These are phyloP conservation scores for Drosophila phalerata DNA, from an alignment of 2,888 invertebrate species.

Conservation along the genomic window DNA sequence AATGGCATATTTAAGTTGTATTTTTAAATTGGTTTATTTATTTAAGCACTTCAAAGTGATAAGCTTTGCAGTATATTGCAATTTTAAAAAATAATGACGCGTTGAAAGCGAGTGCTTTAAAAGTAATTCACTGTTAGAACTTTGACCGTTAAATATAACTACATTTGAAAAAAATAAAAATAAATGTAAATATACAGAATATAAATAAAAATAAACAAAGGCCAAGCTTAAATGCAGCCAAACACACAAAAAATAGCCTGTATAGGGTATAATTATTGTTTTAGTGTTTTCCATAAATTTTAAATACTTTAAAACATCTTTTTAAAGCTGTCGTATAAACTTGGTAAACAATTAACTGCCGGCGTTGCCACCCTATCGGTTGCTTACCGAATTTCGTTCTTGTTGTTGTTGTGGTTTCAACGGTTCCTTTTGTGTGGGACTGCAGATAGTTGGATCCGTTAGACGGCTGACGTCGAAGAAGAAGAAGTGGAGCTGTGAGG, in stretches of 20 bases:
- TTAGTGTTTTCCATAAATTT: too few relatives aligned
- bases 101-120: not conserved
- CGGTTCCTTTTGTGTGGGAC: slow-evolving; percentile 1
- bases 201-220: not conserved
- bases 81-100: not conserved
- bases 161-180: not conserved
- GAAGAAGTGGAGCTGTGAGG: slow-evolving; percentile 24
- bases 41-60: not conserved
- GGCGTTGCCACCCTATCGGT: slow-evolving; percentile 38
- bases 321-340: not conserved
- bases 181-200: not conserved
- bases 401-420: slow-evolving; percentile 4
- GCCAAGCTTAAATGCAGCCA: too few relatives aligned
- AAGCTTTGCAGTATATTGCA: not conserved
- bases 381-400: slow-evolving; percentile 27
- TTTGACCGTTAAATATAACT: not conserved
- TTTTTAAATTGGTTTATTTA: not conserved
- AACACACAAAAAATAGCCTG: not conserved
- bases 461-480: slow-evolving; percentile 4
- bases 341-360: not conserved
- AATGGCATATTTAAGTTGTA: too few relatives aligned
- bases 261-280: too few relatives aligned
- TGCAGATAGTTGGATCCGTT: slow-evolving; percentile 37
- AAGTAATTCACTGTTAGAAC: not conserved
- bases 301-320: too few relatives aligned